Evolutionary conservation across 1,140 invertebrate genomes (phyloP).

Genomic region (Neocloeon triangulifer): DNA sequence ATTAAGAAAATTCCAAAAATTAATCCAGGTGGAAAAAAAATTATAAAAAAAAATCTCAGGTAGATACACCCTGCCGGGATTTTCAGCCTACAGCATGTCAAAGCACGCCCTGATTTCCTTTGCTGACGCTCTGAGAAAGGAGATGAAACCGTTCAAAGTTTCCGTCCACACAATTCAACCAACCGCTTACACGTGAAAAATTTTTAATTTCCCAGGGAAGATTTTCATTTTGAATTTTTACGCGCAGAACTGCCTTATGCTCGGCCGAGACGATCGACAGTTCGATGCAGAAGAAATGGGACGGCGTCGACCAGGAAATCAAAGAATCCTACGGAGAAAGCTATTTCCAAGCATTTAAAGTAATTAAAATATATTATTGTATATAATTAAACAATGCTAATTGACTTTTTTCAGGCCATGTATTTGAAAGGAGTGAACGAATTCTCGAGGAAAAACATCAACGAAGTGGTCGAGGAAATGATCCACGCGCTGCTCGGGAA

Average conservation of each 20-base stretch:
- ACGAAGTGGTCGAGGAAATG: slow-evolving; percentile 1
- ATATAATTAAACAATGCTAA: too few species aligned
- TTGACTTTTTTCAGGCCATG: not conserved
- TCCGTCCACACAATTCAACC: slow-evolving; percentile 24
- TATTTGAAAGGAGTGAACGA: not conserved
- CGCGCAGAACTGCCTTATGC: too few species aligned
- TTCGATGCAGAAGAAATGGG: not conserved
- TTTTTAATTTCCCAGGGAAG: not conserved
- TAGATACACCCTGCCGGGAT: slow-evolving; percentile 20
- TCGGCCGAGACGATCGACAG: too few species aligned
- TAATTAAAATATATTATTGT: too few species aligned
- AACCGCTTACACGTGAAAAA: slow-evolving; percentile 19
- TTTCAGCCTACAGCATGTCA: slow-evolving; percentile 24
- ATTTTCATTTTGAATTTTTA: too few species aligned
- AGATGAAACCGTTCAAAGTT: slow-evolving; percentile 27
- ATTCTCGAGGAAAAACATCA: not conserved
- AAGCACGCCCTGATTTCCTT: slow-evolving; percentile 27
- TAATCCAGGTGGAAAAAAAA: too few species aligned
- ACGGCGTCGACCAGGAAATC: not conserved
- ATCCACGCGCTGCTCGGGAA: not conserved
- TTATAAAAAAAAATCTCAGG: too few species aligned
- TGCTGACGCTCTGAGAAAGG: slow-evolving; percentile 24
- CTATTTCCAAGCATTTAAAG: too few species aligned
- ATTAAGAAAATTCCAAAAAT: too few species aligned
- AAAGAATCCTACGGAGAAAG: not conserved